Base-by-base conservation (phyloP, 2,113 vertebrate species). In the Cyanoderma ruficeps region DNA sequence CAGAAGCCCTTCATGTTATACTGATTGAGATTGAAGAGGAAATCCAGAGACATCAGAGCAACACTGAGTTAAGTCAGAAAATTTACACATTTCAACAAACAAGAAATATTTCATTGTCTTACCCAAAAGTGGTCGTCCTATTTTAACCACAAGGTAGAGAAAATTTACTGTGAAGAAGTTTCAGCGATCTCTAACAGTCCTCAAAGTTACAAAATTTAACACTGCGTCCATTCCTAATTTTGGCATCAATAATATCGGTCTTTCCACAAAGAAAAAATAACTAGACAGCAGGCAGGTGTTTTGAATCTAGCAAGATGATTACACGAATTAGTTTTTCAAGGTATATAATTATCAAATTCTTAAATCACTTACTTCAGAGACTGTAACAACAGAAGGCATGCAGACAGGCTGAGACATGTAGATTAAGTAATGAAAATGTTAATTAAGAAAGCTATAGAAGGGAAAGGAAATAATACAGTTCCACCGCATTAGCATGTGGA, bases 361-460 rank as follows among this genome's bases (percentile, higher is more conserved):
- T 81, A 90, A 72, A 88, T 90, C 42, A 42, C 50, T 83, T 69
- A 68, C 83, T 94, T 95, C 71, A 83, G 86, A 83, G 55, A 42
- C 59, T 80, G 79, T 57, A 90, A 88, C 88, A 92, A 92, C 90
- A 94, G 27, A 86, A 83, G 68, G 55, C 88, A 93, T 9, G 75
- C 52, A 83, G 52, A 50, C 63, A 86, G 30, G 64, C 47, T 85
- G 50, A 92, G 15, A 23, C 33, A 11, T 7, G 17, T 37, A 80
- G 71, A 77, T 90, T 72, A 74, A 74, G 83, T 63, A 93, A 74
- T 25, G 49, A 74, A 86, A 77, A 61, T 35, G 50, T 46, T 85
- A 85, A 88, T 90, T 77, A 88, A 61, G 39, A 86, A 55, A 87
- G n/a, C 14, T 50, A 27, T 6, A 83, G 75, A 94, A 89, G 37